Percentiles rank a stretch among this genome's conserved stretches.
Evolutionary conservation across 2,113 vertebrate species (phyloP).

Genomic region (Dendropsophus ebraccatus): DNA sequence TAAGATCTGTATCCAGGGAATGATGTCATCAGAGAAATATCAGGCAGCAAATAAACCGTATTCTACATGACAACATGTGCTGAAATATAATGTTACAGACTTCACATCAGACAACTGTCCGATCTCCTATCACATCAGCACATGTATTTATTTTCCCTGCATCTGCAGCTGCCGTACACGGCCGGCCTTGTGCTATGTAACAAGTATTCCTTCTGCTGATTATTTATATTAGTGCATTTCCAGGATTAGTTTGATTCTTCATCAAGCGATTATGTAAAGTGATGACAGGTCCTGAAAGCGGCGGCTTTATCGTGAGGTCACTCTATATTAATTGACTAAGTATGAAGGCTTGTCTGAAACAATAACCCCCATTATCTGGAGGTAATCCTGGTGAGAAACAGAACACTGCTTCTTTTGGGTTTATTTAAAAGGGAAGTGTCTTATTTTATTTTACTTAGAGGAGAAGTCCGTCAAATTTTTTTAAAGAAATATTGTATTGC

Average conservation of each 20-base stretch:
- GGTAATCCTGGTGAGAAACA: neutral
- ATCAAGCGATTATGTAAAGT: neutral
- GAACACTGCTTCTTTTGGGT: neutral
- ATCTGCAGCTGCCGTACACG: neutral
- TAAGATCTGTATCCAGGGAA: neutral
- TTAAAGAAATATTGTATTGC: too few relatives aligned
- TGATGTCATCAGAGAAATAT: neutral
- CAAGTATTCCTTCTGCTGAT: neutral
- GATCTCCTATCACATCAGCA: neutral
- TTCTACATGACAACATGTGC: neutral
- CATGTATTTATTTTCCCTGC: conserved; percentile 1
- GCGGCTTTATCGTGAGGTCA: neutral
- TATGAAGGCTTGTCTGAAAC: neutral
- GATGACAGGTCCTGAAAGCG: neutral
- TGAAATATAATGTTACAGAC: neutral
- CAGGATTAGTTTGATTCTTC: neutral
- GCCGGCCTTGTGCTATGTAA: neutral
- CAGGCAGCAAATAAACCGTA: neutral
- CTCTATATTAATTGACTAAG: conserved; percentile 3
- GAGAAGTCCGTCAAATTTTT: too few relatives aligned
- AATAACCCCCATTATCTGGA: conserved; percentile 13
- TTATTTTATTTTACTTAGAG: neutral
- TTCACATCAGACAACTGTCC: neutral
- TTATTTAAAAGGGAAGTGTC: neutral
- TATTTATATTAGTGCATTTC: conserved; percentile 33